Conservation (phyloP, 2,888 invertebrate species). For the Nomada lathburiana region DNA sequence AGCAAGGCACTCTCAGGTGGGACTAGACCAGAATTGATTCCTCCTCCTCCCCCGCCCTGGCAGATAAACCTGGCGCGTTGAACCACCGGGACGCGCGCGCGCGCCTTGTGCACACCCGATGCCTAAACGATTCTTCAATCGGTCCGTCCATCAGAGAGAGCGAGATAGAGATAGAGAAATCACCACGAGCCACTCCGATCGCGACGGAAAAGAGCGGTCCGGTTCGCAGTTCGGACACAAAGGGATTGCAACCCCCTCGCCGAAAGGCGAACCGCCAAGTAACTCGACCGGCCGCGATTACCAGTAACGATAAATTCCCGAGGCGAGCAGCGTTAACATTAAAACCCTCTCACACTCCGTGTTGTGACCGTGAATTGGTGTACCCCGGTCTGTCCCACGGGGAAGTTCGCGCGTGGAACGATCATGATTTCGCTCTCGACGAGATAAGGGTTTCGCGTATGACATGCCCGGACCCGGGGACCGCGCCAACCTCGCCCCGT, state of each 20-base stretch:
- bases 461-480: conserved; percentile 73
- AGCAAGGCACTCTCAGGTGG: neutral
- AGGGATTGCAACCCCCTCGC: conserved; percentile 33
- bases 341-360: conserved; percentile 83
- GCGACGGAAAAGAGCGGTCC: conserved; percentile 12
- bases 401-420: conserved; percentile 73
- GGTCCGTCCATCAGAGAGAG: neutral
- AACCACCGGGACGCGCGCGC: neutral
- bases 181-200: neutral
- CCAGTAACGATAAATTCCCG: conserved; percentile 82
- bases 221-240: conserved; percentile 8
- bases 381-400: conserved; percentile 69
- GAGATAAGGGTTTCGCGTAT: conserved; percentile 80
- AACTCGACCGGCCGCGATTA: conserved; percentile 72
- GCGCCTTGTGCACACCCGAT: conserved; percentile 16
- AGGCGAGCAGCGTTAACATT: conserved; percentile 77
- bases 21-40: conserved; percentile 39
- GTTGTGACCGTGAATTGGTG: conserved; percentile 77
- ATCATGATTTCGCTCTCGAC: conserved; percentile 76
- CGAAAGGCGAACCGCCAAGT: conserved; percentile 55
- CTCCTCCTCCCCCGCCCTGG: neutral
- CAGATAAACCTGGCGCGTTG: conserved; percentile 26
- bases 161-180: no score
- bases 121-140: conserved; percentile 23
- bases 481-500: neutral